Evolutionary conservation across 2,113 vertebrate species (phyloP), one percentile per base, ranked within the genome.

Genomic region (Tetrax tetrax): DNA sequence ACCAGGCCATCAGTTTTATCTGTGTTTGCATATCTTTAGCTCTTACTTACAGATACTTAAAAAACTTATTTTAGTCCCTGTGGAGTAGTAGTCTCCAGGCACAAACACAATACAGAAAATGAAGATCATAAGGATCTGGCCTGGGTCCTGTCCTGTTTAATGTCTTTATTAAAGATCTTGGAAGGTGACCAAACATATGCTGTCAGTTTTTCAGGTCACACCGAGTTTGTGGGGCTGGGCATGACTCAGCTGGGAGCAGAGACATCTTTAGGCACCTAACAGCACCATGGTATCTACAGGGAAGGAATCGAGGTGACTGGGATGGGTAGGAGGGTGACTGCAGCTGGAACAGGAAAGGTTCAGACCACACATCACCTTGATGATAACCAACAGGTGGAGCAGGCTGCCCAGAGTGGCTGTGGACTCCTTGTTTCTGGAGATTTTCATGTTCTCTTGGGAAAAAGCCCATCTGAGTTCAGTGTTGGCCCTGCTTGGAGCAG

Each of bases 391-490:
- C 10, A 27, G 13, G 10, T 71, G 28, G 12, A 75, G 4, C 4
- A 86, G 2, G 13, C 57, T 75, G 14, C 9, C 11, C 16, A 35
- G 18, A 38, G 8, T 53, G 14, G 2, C 12, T 59, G 22, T 1
- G 5, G 16, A 41, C 16, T 79, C 9, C 11, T 5, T 1, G 11
- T 31, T 5, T 50, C 29, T 75, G 19, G 13, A 64, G 25, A 47
- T 27, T 54, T 79, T 50, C 33, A 18, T 1, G 4, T 0, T 0
- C 1, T 0, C 3, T 6, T 54, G 9, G 22, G 8, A n/a, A 17
- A 50, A 76, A 77, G 7, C 1, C 5, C 4, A 9, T 35, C 4
- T 27, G 23, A 48, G 9, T 8, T 86, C 1, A 0, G 9, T 28
- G 17, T 41, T 80, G 8, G 6, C 6, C 12, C 4, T 54, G 12